These are phyloP conservation scores for Eriocheir sinensis DNA, from an alignment of 1,140 invertebrate species.

Conservation along the genomic window DNA sequence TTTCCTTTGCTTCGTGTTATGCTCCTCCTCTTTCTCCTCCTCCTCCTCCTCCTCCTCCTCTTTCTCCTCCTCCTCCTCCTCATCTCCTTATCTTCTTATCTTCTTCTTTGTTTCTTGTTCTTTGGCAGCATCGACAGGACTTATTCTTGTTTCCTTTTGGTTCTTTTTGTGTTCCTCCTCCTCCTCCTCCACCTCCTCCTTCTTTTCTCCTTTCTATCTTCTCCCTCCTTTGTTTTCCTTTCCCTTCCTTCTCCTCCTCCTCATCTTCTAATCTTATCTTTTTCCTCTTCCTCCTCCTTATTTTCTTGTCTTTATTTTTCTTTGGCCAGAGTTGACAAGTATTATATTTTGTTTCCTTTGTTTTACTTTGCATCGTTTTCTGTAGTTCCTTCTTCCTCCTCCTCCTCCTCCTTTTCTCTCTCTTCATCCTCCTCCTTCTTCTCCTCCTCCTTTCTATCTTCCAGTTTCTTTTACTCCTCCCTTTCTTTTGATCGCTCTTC, in stretches of 20 bases:
- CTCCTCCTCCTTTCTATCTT: background rate
- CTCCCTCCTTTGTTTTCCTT: no score
- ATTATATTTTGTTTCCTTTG: no score
- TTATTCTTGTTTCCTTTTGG: conserved; percentile 20
- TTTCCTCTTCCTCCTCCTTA: background rate
- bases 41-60: no score
- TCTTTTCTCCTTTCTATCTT: no score
- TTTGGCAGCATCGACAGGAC: background rate
- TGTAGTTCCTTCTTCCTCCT: background rate
- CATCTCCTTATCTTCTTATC: no score
- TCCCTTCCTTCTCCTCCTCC: background rate
- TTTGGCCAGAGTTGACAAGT: no score
- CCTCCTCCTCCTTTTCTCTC: background rate
- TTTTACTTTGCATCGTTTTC: no score
- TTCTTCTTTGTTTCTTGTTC: background rate
- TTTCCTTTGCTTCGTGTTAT: no score
- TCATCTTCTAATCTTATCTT: background rate
- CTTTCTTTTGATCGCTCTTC: background rate
- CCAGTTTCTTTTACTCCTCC: background rate
- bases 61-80: no score
- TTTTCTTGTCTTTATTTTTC: background rate
- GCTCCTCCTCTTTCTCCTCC: no score
- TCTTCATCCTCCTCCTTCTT: background rate
- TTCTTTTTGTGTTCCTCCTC: no score
- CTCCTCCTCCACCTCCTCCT: no score